Conservation (phyloP, 2,797 vertebrate species). For the Acrocephalus scirpaceus region DNA sequence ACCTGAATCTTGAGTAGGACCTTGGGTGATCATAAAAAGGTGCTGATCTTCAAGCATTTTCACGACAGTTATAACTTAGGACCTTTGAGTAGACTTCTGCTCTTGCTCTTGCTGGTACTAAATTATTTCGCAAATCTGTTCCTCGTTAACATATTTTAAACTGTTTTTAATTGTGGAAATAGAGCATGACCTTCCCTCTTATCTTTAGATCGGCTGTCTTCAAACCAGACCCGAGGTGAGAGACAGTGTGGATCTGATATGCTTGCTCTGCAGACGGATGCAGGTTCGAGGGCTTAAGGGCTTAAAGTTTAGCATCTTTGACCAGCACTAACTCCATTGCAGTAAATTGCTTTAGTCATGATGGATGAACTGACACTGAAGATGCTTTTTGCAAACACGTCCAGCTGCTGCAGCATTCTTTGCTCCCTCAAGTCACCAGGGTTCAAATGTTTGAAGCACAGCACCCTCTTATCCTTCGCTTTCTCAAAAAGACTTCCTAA, state of each 20-base stretch:
- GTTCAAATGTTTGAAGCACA: background rate
- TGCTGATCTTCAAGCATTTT: background rate
- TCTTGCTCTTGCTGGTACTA: background rate
- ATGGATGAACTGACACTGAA: slow-evolving; percentile 11
- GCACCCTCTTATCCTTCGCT: background rate
- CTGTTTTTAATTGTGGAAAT: background rate
- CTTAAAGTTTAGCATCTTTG: slow-evolving; percentile 14
- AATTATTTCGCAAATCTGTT: slow-evolving; percentile 35
- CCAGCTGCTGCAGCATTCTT: slow-evolving; percentile 12
- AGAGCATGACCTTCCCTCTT: background rate
- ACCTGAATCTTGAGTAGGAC: background rate
- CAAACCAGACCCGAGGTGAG: background rate
- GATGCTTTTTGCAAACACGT: background rate
- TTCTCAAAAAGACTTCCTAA: background rate
- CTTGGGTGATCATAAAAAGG: background rate
- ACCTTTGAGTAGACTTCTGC: background rate
- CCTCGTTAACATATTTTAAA: background rate
- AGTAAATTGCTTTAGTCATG: background rate
- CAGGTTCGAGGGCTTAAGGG: background rate
- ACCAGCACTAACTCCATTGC: background rate
- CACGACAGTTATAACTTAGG: background rate
- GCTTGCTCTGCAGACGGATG: background rate
- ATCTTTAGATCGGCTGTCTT: background rate
- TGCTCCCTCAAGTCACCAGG: background rate
- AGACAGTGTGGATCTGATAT: background rate